Percentiles rank a stretch among this genome's conserved stretches.
Conservation (phyloP, 1,140 invertebrate genomes). For the Musca domestica region DNA sequence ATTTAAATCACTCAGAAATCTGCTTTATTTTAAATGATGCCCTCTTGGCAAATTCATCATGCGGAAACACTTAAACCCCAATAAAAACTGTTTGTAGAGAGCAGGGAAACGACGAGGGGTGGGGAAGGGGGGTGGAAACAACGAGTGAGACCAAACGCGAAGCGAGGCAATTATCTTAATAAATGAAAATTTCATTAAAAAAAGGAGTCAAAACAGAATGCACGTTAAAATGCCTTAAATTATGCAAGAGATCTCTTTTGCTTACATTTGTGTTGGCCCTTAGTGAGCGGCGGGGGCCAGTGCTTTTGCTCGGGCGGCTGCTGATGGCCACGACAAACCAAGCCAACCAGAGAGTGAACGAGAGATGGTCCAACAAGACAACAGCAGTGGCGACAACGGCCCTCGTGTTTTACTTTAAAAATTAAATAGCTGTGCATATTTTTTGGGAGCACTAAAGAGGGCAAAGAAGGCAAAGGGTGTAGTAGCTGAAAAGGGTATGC, state of each 20-base stretch:
- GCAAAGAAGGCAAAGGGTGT: too few species aligned
- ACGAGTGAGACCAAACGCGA: not conserved
- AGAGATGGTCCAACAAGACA: not conserved
- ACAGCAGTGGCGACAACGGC: too few species aligned
- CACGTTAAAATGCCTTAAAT: conserved; percentile 18
- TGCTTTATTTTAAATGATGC: too few species aligned
- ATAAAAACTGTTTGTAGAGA: not conserved
- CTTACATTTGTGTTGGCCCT: too few species aligned
- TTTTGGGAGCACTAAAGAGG: not conserved
- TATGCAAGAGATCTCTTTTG: conserved; percentile 13
- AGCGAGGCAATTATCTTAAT: conserved; percentile 13
- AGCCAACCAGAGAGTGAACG: not conserved
- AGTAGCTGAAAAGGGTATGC: too few species aligned
- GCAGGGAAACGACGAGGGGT: not conserved
- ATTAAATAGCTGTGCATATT: conserved; percentile 5
- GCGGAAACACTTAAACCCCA: conserved; percentile 14
- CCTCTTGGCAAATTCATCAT: conserved; percentile 3
- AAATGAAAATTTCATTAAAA: conserved; percentile 10
- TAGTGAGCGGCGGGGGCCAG: too few species aligned
- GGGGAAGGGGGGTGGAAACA: not conserved
- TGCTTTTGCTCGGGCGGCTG: not conserved
- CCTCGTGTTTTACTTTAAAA: not conserved
- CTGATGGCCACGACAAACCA: not conserved
- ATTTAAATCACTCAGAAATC: too few species aligned
- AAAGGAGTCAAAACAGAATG: not conserved